Base-by-base conservation (phyloP, 2,888 invertebrate genomes). In the Mimumesa dahlbomi region DNA sequence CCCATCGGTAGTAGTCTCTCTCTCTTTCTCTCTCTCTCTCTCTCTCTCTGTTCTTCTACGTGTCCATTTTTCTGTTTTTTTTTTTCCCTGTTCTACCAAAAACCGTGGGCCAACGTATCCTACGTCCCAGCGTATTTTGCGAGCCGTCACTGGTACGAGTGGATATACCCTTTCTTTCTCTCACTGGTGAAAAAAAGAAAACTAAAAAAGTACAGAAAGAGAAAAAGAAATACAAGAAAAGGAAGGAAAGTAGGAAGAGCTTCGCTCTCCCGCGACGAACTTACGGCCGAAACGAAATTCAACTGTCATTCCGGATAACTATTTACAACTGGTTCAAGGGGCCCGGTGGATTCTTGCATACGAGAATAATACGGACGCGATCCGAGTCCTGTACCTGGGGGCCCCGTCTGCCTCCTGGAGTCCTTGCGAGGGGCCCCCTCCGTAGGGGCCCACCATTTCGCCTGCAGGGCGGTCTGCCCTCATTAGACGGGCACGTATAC, bases 221-320 rank as follows among this genome's bases (percentile, higher is more conserved):
- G 43, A 16, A 18, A 2, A 19, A 29, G 31, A 38, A 56, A 54
- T 45, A n/a, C 49, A 54, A 43, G 40, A 42, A 63, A 14, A 42
- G 62, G 57, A 65, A 73, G 22, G 9, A 13, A 40, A 7, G 40
- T 4, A 40, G 40, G 16, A 16, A 14, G 40, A 40, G 14, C 4
- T 16, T 14, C 9, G 66, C 54, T 56, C 76, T 59, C 53, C 66
- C 48, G 67, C 78, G 82, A 83, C 80, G 77, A 82, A 81, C 76
- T 82, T 78, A 78, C 69, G 64, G 77, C 58, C 65, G 75, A 54
- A 48, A 58, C 75, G 63, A 85, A 86, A 84, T 85, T 81, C 82
- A 82, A 83, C 85, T 85, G 86, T 86, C 86, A 85, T 82, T 85
- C 78, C 73, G 79, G 65, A 84, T 85, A 84, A 85, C 85, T 86